Evolutionary conservation across 1,140 invertebrate genomes (phyloP).

Genomic region (Pararge aegeria): DNA sequence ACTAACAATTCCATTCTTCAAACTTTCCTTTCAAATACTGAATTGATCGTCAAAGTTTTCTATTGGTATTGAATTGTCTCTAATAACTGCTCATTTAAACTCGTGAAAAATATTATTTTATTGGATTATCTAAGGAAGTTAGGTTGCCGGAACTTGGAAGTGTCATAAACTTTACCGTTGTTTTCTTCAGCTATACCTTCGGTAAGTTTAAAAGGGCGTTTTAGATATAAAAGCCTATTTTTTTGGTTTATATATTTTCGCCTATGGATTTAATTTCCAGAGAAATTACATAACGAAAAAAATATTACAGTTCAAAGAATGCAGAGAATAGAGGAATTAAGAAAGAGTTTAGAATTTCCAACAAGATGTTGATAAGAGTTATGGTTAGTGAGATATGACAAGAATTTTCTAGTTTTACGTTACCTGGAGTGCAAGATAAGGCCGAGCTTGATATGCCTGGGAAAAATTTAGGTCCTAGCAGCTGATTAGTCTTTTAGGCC

Average conservation of each 20-base stretch:
- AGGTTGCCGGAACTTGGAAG: neutral
- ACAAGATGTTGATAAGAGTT: too few species aligned
- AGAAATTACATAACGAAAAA: too few species aligned
- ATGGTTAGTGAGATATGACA: too few species aligned
- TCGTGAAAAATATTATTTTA: slow-evolving; percentile 19
- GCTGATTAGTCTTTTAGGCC: too few species aligned
- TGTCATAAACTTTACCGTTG: neutral
- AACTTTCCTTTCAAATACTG: slow-evolving; percentile 32
- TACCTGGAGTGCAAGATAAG: neutral
- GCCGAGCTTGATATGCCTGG: neutral
- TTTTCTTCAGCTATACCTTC: neutral
- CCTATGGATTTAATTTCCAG: too few species aligned
- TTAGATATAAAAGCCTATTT: too few species aligned
- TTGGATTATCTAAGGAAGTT: slow-evolving; percentile 11
- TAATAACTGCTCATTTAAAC: slow-evolving; percentile 23
- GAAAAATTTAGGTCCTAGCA: neutral
- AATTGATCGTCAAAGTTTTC: slow-evolving; percentile 36
- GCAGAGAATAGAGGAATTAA: too few species aligned
- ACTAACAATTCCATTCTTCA: slow-evolving; percentile 27
- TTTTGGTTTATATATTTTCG: too few species aligned
- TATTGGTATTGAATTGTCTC: slow-evolving; percentile 27
- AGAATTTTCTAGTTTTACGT: neutral
- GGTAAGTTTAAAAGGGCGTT: too few species aligned
- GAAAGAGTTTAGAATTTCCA: neutral
- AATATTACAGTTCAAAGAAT: too few species aligned